Evolutionary conservation across 2,888 invertebrate genomes (phyloP).

Genomic region (Agrotis exclamationis): DNA sequence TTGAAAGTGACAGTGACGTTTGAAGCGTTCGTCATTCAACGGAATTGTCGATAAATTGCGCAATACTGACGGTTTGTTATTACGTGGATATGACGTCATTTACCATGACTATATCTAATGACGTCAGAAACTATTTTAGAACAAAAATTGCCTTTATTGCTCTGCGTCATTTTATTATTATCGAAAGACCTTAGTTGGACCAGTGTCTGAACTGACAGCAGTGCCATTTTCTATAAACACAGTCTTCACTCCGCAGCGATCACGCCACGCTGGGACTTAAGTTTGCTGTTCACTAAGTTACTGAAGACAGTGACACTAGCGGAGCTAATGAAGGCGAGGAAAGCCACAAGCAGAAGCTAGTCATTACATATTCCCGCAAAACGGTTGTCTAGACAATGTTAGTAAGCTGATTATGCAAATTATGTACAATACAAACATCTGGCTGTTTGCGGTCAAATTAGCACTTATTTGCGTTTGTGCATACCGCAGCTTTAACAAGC

Average conservation of each 20-base stretch:
- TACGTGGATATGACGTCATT: constrained; percentile 37
- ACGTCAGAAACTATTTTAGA: constrained; percentile 23
- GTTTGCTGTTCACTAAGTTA: no score
- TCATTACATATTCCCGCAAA: constrained; percentile 9
- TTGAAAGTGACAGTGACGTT: constrained; percentile 67
- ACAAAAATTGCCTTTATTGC: neutral
- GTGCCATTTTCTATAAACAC: no score
- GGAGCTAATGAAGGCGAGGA: no score
- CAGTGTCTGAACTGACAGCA: no score
- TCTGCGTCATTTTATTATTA: constrained; percentile 19
- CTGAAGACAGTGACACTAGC: no score
- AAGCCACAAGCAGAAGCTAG: no score
- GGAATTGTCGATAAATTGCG: constrained; percentile 43
- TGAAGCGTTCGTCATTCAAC: constrained; percentile 40
- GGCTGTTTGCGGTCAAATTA: constrained; percentile 33
- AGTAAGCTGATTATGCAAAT: constrained; percentile 39
- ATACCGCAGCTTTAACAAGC: constrained; percentile 26
- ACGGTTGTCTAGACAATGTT: constrained; percentile 37
- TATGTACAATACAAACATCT: constrained; percentile 35
- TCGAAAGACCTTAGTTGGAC: neutral
- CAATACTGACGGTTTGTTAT: constrained; percentile 34
- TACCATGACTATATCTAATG: constrained; percentile 11
- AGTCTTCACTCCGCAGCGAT: no score
- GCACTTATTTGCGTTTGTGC: constrained; percentile 37
- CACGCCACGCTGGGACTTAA: no score